These are phyloP conservation scores for Scaptomyza reducta DNA, from an alignment of 2,888 invertebrate genomes.

Conservation along the genomic window DNA sequence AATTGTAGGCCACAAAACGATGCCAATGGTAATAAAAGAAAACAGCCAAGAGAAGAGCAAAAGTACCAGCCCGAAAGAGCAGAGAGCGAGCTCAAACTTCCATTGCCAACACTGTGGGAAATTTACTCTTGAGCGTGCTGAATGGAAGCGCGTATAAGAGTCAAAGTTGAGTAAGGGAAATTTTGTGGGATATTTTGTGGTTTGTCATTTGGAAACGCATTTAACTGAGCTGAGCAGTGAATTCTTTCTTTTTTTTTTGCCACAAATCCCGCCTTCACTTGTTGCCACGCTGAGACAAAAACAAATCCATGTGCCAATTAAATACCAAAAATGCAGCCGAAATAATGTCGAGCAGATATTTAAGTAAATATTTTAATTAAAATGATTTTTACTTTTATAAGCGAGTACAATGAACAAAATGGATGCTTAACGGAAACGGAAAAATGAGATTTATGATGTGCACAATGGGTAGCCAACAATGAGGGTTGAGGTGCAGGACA, in stretches of 20 bases:
- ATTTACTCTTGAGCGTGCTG: conserved; percentile 63
- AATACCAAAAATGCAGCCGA: neutral
- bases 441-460: conserved; percentile 80
- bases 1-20: conserved; percentile 62
- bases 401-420: conserved; percentile 38
- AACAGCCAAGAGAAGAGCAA: conserved; percentile 48
- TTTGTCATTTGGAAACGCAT: conserved; percentile 45
- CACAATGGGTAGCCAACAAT: conserved; percentile 44
- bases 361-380: conserved; percentile 58
- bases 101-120: conserved; percentile 34
- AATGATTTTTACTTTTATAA: conserved; percentile 35
- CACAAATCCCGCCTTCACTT: conserved; percentile 48
- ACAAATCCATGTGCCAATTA: neutral
- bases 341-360: conserved; percentile 21
- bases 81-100: conserved; percentile 27
- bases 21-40: conserved; percentile 26
- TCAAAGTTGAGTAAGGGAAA: conserved; percentile 5
- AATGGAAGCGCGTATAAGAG: conserved; percentile 72
- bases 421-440: conserved; percentile 70
- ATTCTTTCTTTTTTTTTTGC: neutral
- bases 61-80: conserved; percentile 31
- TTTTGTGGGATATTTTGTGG: conserved; percentile 20
- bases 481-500: conserved; percentile 1
- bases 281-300: conserved; percentile 47
- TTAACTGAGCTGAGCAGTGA: conserved; percentile 36